These are phyloP conservation scores for Nipponia nippon DNA, from an alignment of 2,113 vertebrate genomes.

Conservation along the genomic window DNA sequence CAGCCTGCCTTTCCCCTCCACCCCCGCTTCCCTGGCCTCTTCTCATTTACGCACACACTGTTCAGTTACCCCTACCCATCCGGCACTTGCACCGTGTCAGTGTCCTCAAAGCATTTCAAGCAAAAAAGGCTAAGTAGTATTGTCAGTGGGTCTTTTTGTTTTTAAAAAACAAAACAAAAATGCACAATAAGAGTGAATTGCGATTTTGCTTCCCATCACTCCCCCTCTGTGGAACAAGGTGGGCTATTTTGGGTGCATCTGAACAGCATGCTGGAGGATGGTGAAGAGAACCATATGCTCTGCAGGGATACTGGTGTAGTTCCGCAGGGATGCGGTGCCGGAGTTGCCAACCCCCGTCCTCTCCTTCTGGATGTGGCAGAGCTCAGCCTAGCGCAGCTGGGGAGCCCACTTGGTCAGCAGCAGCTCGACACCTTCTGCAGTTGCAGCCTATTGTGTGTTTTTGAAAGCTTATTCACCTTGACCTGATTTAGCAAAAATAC, in stretches of 20 bases:
- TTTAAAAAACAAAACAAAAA: neutral
- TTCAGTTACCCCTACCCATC: neutral
- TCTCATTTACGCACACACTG: no score
- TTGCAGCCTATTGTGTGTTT: fast-evolving
- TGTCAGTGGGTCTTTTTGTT: fast-evolving
- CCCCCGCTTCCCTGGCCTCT: neutral
- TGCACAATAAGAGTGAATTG: neutral
- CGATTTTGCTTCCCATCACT: neutral
- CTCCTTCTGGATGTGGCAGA: neutral
- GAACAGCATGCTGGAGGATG: fast-evolving
- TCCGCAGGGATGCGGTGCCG: neutral
- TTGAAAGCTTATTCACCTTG: neutral
- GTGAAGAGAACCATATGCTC: neutral
- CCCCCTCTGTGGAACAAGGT: neutral
- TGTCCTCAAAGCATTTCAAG: neutral
- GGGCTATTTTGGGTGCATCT: neutral
- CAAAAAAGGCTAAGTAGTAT: neutral
- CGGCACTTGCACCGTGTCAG: fast-evolving
- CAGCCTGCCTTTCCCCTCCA: neutral
- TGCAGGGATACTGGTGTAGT: neutral
- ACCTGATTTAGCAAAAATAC: neutral
- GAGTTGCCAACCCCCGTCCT: neutral
- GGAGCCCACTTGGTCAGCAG: neutral
- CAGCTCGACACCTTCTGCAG: neutral
- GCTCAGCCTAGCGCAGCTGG: neutral